These are phyloP conservation scores for Trachythela sp. DNA, from an alignment of 64 coral and sea anemone species.

Conservation along the genomic window DNA sequence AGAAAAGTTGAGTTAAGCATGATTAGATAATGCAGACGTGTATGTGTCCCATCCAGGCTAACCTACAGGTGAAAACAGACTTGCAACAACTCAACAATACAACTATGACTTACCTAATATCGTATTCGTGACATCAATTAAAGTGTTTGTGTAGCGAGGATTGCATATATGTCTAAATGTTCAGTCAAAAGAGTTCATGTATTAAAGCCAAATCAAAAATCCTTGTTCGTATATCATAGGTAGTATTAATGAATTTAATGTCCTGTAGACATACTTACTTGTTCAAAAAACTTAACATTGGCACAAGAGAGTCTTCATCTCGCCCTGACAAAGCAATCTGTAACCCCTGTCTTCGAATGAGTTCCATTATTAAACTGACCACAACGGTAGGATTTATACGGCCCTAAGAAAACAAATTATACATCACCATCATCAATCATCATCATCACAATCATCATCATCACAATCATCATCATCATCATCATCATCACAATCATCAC, in stretches of 20 bases:
- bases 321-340: slow-evolving; percentile 75
- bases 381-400: slow-evolving; percentile 47
- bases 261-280: neutral
- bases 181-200: neutral
- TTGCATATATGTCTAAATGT: slow-evolving; percentile 68
- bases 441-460: neutral
- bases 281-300: neutral
- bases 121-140: slow-evolving; percentile 78
- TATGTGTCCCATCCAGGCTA: too few species aligned
- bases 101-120: slow-evolving; percentile 66
- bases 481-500: neutral
- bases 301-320: slow-evolving; percentile 49
- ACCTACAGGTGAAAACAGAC: too few species aligned
- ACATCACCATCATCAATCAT: neutral
- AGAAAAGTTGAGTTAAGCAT: too few species aligned
- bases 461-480: neutral
- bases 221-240: neutral
- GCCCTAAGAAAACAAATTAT: neutral
- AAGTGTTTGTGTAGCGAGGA: slow-evolving; percentile 63
- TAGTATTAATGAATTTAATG: neutral
- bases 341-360: slow-evolving; percentile 74
- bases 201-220: neutral
- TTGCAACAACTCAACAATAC: too few species aligned
- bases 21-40: too few species aligned
- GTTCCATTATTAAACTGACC: slow-evolving; percentile 68